Percentiles rank a stretch among this genome's conserved stretches.
phyloP scores from a whole-genome alignment of 2,797 vertebrate genomes.

The Glyptemys insculpta region DNA sequence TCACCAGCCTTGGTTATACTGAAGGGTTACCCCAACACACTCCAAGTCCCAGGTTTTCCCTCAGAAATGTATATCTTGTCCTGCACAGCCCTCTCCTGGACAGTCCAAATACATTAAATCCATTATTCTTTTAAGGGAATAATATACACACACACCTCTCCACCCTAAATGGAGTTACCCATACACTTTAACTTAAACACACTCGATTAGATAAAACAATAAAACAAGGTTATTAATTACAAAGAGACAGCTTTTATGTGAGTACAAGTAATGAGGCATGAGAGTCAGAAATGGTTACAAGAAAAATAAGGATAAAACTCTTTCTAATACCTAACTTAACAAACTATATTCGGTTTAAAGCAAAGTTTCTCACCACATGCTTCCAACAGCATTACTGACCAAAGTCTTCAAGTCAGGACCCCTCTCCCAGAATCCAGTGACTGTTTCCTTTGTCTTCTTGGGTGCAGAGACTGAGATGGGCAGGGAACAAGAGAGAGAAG shows the following conservation, averaged over 20 bases:
- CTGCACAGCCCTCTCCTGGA: neutral
- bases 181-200: neutral
- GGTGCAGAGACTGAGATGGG: neutral
- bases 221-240: neutral
- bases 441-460: neutral
- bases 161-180: neutral
- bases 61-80: neutral
- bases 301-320: neutral
- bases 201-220: neutral
- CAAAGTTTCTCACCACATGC: neutral
- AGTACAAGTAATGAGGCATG: neutral
- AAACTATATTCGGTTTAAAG: neutral
- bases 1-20: neutral
- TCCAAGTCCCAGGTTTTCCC: neutral
- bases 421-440: neutral
- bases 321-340: neutral
- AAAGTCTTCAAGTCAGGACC: neutral
- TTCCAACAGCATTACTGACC: neutral
- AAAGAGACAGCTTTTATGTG: neutral
- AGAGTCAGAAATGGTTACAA: neutral
- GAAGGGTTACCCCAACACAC: neutral
- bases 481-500: too few species aligned
- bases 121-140: neutral
- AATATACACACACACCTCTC: neutral
- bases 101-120: neutral